These are phyloP conservation scores for Microchirus variegatus DNA, from an alignment of 2,797 vertebrate genomes.

Conservation along the genomic window DNA sequence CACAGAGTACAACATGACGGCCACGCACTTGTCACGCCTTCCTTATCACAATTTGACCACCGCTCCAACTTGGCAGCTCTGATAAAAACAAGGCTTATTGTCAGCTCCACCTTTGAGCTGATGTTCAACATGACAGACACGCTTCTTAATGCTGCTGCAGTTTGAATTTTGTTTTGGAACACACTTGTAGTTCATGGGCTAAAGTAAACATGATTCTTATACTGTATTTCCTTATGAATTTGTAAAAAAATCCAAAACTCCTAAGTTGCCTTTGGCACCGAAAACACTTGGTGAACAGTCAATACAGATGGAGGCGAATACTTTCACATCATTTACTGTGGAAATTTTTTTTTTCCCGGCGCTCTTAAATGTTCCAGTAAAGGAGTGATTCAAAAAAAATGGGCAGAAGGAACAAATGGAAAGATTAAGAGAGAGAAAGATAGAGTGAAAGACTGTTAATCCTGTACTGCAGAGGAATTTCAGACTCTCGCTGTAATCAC, in stretches of 20 bases:
- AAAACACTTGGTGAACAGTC: slow-evolving; percentile 1
- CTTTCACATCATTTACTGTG: slow-evolving; percentile 7
- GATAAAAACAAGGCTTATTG: slow-evolving; percentile 26
- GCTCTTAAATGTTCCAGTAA: slow-evolving; percentile 17
- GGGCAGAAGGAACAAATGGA: slow-evolving; percentile 10
- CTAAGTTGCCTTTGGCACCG: too few relatives aligned
- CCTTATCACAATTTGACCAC: slow-evolving; percentile 39
- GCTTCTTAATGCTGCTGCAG: neutral
- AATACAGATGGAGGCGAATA: neutral
- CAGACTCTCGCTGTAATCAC: slow-evolving; percentile 35
- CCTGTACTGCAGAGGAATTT: slow-evolving; percentile 39
- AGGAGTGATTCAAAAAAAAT: slow-evolving; percentile 10
- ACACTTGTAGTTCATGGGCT: too few relatives aligned
- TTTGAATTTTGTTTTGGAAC: too few relatives aligned
- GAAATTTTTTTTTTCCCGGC: slow-evolving; percentile 4
- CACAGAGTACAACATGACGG: slow-evolving; percentile 11
- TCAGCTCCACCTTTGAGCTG: slow-evolving; percentile 8
- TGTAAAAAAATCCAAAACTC: too few relatives aligned
- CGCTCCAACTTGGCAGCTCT: slow-evolving; percentile 26
- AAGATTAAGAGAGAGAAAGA: slow-evolving; percentile 38
- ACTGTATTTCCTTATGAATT: too few relatives aligned
- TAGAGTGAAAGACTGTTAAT: slow-evolving; percentile 39
- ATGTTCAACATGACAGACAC: slow-evolving; percentile 28
- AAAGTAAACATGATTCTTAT: too few relatives aligned
- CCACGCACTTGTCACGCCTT: slow-evolving; percentile 22